Conservation (phyloP, 2,113 vertebrate genomes). For the Sylvietta virens region DNA sequence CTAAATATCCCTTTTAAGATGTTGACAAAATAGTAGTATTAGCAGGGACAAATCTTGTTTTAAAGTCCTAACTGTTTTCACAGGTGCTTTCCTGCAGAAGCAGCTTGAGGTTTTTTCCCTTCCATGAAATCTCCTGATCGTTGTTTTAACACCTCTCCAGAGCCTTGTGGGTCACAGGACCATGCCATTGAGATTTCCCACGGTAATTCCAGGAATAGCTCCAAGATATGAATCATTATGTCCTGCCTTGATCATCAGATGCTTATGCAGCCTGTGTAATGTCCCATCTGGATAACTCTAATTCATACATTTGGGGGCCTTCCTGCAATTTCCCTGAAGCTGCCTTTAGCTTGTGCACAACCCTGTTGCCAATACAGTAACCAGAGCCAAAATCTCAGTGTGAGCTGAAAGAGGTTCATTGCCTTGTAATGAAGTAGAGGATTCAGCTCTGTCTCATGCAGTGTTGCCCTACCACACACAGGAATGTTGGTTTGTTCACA, state of each 20-base stretch:
- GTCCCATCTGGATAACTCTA: not conserved
- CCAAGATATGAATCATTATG: constrained; percentile 46
- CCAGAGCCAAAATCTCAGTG: not conserved
- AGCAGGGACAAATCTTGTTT: not conserved
- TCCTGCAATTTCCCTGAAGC: constrained; percentile 21
- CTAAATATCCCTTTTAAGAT: constrained; percentile 2
- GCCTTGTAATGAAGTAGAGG: not conserved
- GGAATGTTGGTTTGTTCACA: not conserved
- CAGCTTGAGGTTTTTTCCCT: not conserved
- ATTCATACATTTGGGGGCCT: constrained; percentile 1
- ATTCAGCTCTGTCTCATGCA: not conserved
- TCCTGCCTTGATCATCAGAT: constrained; percentile 29
- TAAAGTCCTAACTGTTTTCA: not conserved
- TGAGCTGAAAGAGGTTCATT: not conserved
- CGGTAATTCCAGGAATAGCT: constrained; percentile 14
- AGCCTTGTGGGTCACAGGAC: not conserved
- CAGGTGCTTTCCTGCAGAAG: constrained; percentile 8
- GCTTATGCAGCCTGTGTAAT: not conserved
- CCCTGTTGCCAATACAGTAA: not conserved
- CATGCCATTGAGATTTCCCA: not conserved
- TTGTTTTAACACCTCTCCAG: not conserved
- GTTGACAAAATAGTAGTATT: not conserved
- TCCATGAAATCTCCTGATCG: not conserved
- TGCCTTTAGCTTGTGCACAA: not conserved
- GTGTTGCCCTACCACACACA: not conserved